phyloP scores from a whole-genome alignment of 2,888 invertebrate species.

The Congeria kusceri region DNA sequence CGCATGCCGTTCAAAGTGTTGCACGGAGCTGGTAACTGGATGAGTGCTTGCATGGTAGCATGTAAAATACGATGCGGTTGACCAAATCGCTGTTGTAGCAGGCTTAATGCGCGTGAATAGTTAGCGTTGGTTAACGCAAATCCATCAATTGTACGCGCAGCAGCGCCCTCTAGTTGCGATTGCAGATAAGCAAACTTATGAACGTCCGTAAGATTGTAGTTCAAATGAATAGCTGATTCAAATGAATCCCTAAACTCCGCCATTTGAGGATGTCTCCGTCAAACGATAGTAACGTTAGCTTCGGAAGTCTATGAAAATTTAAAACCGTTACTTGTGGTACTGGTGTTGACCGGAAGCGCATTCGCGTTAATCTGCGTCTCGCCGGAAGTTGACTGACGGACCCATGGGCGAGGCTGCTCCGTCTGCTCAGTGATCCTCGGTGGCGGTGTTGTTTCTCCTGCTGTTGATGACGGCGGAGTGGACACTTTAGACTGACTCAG shows the following conservation, averaged over 20 bases:
- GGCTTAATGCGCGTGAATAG: constrained; percentile 17
- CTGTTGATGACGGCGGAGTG: too few species aligned
- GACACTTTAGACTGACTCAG: too few species aligned
- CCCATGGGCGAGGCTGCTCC: too few species aligned
- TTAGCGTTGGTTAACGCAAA: constrained; percentile 40
- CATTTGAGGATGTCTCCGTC: constrained; percentile 20
- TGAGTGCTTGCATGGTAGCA: constrained; percentile 24
- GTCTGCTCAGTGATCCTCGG: too few species aligned
- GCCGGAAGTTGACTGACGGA: too few species aligned
- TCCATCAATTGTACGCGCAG: constrained; percentile 17
- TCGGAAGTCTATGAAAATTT: neutral
- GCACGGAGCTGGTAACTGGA: constrained; percentile 19
- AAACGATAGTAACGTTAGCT: constrained; percentile 1
- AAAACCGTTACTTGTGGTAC: too few species aligned
- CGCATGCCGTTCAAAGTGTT: constrained; percentile 13
- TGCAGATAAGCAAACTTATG: constrained; percentile 32
- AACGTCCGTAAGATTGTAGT: constrained; percentile 21
- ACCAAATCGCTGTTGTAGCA: too few species aligned
- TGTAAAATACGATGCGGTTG: too few species aligned
- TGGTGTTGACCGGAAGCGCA: too few species aligned
- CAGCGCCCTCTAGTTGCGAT: constrained; percentile 15
- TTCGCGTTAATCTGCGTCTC: too few species aligned
- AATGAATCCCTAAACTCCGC: constrained; percentile 41
- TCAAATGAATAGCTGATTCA: constrained; percentile 30
- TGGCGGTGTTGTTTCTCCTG: too few species aligned